Evolutionary conservation across 2,797 vertebrate species (phyloP).

Genomic region (Thunnus albacares): DNA sequence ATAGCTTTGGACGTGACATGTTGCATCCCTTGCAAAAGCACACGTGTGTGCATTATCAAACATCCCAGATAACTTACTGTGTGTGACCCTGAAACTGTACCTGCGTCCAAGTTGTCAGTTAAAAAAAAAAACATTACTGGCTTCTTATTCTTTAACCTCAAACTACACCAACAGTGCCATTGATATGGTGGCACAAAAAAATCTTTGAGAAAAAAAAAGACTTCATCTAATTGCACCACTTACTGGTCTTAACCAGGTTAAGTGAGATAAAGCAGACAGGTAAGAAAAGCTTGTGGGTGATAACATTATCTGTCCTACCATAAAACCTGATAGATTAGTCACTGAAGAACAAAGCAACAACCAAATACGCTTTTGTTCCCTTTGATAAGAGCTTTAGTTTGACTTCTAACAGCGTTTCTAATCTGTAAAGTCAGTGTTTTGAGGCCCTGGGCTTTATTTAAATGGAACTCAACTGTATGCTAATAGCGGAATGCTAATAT

Average conservation of each 20-base stretch:
- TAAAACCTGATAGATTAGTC: constrained; percentile 83
- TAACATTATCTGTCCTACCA: constrained; percentile 77
- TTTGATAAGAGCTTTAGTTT: constrained; percentile 69
- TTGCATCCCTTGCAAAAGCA: background rate
- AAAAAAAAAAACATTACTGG: background rate
- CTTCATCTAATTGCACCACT: constrained; percentile 35
- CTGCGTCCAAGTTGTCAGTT: background rate
- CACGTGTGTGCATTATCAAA: background rate
- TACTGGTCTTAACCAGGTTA: constrained; percentile 52
- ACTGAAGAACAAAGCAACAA: constrained; percentile 77
- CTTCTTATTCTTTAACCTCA: background rate
- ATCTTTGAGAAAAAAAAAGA: background rate
- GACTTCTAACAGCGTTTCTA: constrained; percentile 69
- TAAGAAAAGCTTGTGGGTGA: constrained; percentile 70
- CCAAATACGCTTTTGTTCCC: constrained; percentile 62
- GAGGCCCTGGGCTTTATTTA: constrained; percentile 55
- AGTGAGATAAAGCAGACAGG: constrained; percentile 60
- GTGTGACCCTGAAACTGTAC: background rate
- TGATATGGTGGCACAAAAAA: constrained; percentile 24
- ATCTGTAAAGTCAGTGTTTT: constrained; percentile 69
- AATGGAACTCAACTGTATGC: constrained; percentile 73
- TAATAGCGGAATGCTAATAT: constrained; percentile 64
- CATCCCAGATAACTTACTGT: background rate
- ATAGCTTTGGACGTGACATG: background rate
- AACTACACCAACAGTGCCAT: background rate